Base-by-base conservation (phyloP, 2,113 vertebrate species). In the Trichechus manatus region DNA sequence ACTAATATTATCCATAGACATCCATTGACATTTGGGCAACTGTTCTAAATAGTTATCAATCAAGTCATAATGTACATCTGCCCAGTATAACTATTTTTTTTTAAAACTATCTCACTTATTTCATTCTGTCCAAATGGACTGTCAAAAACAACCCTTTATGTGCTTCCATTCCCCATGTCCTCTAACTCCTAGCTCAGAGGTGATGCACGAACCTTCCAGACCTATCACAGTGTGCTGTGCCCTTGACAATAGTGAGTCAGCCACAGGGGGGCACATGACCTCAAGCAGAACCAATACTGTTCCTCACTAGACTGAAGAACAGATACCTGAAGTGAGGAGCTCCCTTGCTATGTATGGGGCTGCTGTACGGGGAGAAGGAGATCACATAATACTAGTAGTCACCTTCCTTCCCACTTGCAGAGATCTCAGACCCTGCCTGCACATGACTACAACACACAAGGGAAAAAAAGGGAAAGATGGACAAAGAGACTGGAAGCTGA, bases 11-110 rank as follows among this genome's bases (percentile, higher is more conserved):
- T 23, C 33, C 15, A 44, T 50, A 92, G 70, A 29, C 10, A 91
- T 61, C 42, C 9, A 31, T 75, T 70, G 33, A n/a, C 9, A 33
- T 86, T 89, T 89, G 9, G 22, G 15, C 9, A 89, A 31, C 42
- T 66, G 5, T 63, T 78, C 3, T 89, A 70, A 96, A 66, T 94
- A 72, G 3, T 92, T 91, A 42, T 36, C 63, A 11, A 44, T 79
- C 1, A 4, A 56, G 22, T 22, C 56, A 64, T 4, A 36, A 6
- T 74, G 33, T 19, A 39, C 10, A 31, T 27, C 1, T 64, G n/a
- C 8, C 8, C 27, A 44, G 33, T 5, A 63, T 13, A 6, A 3
- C 36, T 33, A 9, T 50, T 56, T 83, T 61, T 78, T 86, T 31
- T 1, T 20, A 42, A 23, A 53, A 79, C 14, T 74, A 3, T 56